Evolutionary conservation across 2,888 invertebrate species (phyloP).

Genomic region (Plagiodera versicolora): DNA sequence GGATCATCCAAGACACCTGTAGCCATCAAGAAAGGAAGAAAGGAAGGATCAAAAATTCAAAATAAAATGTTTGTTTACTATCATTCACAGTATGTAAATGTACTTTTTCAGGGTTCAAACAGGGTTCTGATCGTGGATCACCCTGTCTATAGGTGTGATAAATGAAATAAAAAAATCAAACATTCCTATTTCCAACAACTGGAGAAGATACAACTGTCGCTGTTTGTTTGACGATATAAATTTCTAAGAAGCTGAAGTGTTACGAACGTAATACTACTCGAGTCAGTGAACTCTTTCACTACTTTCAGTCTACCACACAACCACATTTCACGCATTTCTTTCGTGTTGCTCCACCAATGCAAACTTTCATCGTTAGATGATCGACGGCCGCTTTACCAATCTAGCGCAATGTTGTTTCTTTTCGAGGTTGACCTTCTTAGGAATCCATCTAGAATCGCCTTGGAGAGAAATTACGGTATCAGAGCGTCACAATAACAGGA

Average conservation of each 20-base stretch:
- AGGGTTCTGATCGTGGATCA: no score
- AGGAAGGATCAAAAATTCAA: no score
- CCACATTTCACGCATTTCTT: slow-evolving; percentile 59
- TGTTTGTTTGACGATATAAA: slow-evolving; percentile 9
- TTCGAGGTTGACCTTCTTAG: background rate
- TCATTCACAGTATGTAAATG: no score
- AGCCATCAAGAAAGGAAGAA: no score
- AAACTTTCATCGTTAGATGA: slow-evolving; percentile 34
- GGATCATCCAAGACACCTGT: background rate
- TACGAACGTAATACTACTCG: slow-evolving; percentile 38
- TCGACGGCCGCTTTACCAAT: background rate
- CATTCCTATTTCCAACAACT: no score
- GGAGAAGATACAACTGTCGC: no score
- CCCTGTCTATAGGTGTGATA: no score
- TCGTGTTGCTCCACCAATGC: slow-evolving; percentile 54
- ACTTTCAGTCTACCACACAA: slow-evolving; percentile 56
- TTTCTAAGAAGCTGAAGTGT: slow-evolving; percentile 30
- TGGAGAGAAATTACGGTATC: background rate
- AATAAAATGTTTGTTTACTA: no score
- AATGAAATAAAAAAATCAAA: no score
- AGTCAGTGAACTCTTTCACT: slow-evolving; percentile 51
- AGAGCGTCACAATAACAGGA: background rate
- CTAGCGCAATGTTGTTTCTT: slow-evolving; percentile 12
- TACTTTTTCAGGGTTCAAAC: no score
- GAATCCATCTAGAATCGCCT: background rate